Evolutionary conservation across 2,113 vertebrate genomes (phyloP).

Genomic region (Castor canadensis): DNA sequence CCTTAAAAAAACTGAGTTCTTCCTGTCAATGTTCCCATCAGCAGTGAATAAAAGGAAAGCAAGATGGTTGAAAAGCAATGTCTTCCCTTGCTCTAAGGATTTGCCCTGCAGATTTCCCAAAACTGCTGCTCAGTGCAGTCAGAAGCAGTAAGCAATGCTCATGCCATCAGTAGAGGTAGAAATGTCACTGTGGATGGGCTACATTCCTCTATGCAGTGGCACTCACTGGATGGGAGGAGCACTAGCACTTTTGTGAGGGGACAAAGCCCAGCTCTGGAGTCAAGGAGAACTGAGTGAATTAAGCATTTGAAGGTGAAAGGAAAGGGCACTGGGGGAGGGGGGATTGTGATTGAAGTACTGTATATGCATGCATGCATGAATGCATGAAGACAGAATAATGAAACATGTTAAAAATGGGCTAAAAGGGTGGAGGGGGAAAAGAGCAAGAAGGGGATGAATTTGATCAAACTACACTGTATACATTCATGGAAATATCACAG

Average conservation of each 20-base stretch:
- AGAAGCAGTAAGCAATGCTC: background rate
- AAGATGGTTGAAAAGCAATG: background rate
- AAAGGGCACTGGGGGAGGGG: too few species aligned
- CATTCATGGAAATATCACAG: too few species aligned
- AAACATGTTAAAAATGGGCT: too few species aligned
- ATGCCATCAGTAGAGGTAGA: background rate
- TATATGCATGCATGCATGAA: too few species aligned
- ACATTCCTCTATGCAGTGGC: background rate
- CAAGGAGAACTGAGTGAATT: background rate
- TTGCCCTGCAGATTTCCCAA: background rate
- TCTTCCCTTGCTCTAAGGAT: too few species aligned
- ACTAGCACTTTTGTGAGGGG: background rate
- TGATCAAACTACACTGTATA: too few species aligned
- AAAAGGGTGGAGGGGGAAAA: too few species aligned
- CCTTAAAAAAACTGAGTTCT: background rate
- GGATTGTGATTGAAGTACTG: too few species aligned
- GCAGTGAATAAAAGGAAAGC: background rate
- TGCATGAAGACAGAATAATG: too few species aligned
- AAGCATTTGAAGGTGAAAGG: too few species aligned
- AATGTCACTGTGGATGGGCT: background rate
- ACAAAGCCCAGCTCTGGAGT: background rate
- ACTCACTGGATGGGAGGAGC: background rate
- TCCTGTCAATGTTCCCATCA: background rate
- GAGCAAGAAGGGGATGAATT: too few species aligned
- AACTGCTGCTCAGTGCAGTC: background rate